Evolutionary conservation across 2,888 invertebrate genomes (phyloP).

Genomic region (Sphaerophoria rueppellii): DNA sequence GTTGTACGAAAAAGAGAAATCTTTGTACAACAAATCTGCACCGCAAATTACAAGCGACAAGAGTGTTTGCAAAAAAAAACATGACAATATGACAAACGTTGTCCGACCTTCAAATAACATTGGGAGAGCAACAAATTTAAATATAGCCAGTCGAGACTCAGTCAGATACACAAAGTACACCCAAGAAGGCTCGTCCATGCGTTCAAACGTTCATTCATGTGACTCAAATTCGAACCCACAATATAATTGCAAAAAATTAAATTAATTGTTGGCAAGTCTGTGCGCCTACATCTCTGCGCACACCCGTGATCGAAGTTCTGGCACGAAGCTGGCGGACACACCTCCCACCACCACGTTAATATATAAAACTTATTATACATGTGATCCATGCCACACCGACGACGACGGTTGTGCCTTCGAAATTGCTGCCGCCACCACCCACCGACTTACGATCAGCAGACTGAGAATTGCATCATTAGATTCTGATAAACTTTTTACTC

Average conservation of each 20-base stretch:
- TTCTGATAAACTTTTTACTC: slow-evolving; percentile 47
- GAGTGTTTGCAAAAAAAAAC: slow-evolving; percentile 33
- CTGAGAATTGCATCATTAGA: slow-evolving; percentile 63
- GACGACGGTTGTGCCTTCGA: slow-evolving; percentile 38
- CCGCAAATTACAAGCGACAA: slow-evolving; percentile 45
- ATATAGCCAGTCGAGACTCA: slow-evolving; percentile 25
- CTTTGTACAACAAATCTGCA: slow-evolving; percentile 41
- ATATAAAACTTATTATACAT: neutral
- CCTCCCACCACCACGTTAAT: slow-evolving; percentile 59
- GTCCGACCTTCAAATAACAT: slow-evolving; percentile 69
- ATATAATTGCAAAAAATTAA: slow-evolving; percentile 26
- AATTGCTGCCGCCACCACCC: slow-evolving; percentile 4
- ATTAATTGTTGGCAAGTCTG: slow-evolving; percentile 48
- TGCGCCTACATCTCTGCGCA: slow-evolving; percentile 11
- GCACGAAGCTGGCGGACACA: slow-evolving; percentile 50
- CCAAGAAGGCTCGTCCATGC: slow-evolving; percentile 70
- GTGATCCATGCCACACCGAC: slow-evolving; percentile 52
- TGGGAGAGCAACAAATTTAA: slow-evolving; percentile 33
- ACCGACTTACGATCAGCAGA: slow-evolving; percentile 50
- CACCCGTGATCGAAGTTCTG: slow-evolving; percentile 52
- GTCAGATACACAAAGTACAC: slow-evolving; percentile 30
- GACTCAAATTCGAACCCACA: slow-evolving; percentile 49
- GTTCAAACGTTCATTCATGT: slow-evolving; percentile 72
- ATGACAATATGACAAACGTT: slow-evolving; percentile 7
- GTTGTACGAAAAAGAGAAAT: slow-evolving; percentile 22